Evolutionary conservation across 2,888 invertebrate genomes (phyloP).

Genomic region (Deladenus siricidicola): DNA sequence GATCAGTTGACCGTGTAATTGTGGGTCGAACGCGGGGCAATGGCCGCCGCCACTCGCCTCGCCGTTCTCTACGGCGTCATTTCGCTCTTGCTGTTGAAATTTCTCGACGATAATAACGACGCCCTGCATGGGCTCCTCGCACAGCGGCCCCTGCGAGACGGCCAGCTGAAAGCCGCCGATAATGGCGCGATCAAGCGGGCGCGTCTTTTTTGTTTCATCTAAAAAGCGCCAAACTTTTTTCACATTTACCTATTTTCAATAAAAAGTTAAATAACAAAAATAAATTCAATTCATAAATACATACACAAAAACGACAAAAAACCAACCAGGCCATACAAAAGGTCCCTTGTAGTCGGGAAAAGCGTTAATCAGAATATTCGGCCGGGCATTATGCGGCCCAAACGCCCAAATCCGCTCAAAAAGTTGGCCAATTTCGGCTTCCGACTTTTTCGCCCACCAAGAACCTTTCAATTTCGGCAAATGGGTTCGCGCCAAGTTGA

Average conservation of each 20-base stretch:
- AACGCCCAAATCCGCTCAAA: slow-evolving; percentile 71
- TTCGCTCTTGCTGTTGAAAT: no score
- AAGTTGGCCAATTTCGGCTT: slow-evolving; percentile 33
- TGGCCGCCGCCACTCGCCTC: slow-evolving; percentile 13
- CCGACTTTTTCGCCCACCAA: slow-evolving; percentile 43
- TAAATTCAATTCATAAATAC: no score
- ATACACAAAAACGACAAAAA: slow-evolving; percentile 3
- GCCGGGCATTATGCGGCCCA: slow-evolving; percentile 78
- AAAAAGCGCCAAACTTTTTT: slow-evolving; percentile 1
- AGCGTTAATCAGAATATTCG: slow-evolving; percentile 79
- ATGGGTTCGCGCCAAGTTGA: slow-evolving; percentile 16
- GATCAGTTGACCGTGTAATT: slow-evolving; percentile 71
- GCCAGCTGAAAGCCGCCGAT: slow-evolving; percentile 48
- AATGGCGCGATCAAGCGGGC: slow-evolving; percentile 40
- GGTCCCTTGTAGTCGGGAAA: slow-evolving; percentile 62
- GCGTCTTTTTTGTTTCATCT: slow-evolving; percentile 2
- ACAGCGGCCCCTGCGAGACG: slow-evolving; percentile 73
- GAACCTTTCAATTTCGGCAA: slow-evolving; percentile 43
- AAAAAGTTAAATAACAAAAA: no score
- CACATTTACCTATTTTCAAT: not conserved
- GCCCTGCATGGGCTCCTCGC: slow-evolving; percentile 92
- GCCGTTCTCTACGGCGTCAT: no score
- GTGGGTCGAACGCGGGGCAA: slow-evolving; percentile 22
- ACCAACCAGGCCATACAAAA: slow-evolving; percentile 22
- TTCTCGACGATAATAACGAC: slow-evolving; percentile 80